These are phyloP conservation scores for Manacus vitellinus DNA, from an alignment of 2,113 vertebrate genomes.

Conservation along the genomic window DNA sequence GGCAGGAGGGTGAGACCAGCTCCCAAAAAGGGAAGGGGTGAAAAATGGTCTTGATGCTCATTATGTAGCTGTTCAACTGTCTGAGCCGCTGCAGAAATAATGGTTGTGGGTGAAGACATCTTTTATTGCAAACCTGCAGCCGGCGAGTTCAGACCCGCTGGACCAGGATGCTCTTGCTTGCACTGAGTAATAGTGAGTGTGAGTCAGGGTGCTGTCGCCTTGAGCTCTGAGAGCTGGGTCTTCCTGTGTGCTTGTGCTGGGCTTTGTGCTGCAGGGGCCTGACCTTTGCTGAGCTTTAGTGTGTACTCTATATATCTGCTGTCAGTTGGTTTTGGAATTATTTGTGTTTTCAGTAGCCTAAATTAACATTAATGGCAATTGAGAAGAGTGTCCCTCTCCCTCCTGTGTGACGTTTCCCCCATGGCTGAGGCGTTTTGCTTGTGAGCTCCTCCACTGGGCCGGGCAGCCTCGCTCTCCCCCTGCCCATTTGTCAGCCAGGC, in stretches of 20 bases:
- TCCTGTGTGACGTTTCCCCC: conserved; percentile 50
- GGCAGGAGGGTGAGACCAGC: neutral
- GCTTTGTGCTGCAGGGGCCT: neutral
- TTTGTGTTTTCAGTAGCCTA: conserved; percentile 15
- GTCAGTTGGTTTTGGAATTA: conserved; percentile 18
- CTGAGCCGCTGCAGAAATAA: neutral
- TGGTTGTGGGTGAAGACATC: neutral
- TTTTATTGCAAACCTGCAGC: neutral
- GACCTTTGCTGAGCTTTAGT: neutral
- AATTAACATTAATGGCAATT: neutral
- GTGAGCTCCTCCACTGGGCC: neutral
- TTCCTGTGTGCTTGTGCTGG: neutral
- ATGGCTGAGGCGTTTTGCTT: neutral
- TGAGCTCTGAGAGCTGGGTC: neutral
- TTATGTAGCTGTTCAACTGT: neutral
- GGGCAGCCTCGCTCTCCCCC: neutral
- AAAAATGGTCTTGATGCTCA: neutral
- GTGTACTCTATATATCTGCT: neutral
- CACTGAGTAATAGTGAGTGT: neutral
- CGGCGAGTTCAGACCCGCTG: rapidly evolving
- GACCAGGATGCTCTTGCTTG: neutral
- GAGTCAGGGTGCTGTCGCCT: neutral
- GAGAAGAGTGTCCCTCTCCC: conserved; percentile 22
- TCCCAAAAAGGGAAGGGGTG: neutral
- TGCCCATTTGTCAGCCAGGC: neutral